phyloP scores from a whole-genome alignment of 2,797 vertebrate species.

The Vultur gryphus region DNA sequence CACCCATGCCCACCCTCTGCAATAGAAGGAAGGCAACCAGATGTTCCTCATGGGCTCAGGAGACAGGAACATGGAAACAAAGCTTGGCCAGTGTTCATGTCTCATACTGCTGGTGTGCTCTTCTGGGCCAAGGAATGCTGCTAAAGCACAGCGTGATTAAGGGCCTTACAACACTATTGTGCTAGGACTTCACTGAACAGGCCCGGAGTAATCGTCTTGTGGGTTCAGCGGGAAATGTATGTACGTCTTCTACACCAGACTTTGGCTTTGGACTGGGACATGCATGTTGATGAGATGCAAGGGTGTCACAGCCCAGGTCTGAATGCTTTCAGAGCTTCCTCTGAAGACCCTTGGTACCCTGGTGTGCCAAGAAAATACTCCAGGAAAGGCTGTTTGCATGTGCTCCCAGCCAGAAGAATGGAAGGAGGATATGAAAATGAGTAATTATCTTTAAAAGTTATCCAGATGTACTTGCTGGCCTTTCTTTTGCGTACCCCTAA shows the following conservation, averaged over 20 bases:
- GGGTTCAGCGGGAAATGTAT: not conserved
- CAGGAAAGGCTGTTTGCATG: not conserved
- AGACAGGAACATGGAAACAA: constrained; percentile 58
- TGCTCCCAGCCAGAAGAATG: not conserved
- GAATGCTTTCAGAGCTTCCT: not conserved
- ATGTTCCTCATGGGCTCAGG: constrained; percentile 57
- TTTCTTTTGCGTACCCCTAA: not conserved
- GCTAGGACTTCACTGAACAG: not conserved
- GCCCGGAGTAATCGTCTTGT: not conserved
- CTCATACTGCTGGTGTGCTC: constrained; percentile 43
- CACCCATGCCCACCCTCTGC: constrained; percentile 58
- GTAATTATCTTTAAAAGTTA: not conserved
- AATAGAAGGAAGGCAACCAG: constrained; percentile 46
- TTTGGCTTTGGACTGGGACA: not conserved
- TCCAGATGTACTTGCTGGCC: not conserved
- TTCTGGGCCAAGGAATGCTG: constrained; percentile 54
- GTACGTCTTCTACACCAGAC: not conserved
- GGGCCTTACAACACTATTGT: constrained; percentile 36
- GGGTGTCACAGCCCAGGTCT: not conserved
- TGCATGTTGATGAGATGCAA: not conserved
- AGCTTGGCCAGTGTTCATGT: constrained; percentile 44
- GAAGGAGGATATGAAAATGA: not conserved
- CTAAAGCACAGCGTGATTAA: not conserved
- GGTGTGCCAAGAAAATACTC: not conserved
- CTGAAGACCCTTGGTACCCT: not conserved